Conservation (phyloP, 2,113 vertebrate species). For the Rhabdornis inornatus region DNA sequence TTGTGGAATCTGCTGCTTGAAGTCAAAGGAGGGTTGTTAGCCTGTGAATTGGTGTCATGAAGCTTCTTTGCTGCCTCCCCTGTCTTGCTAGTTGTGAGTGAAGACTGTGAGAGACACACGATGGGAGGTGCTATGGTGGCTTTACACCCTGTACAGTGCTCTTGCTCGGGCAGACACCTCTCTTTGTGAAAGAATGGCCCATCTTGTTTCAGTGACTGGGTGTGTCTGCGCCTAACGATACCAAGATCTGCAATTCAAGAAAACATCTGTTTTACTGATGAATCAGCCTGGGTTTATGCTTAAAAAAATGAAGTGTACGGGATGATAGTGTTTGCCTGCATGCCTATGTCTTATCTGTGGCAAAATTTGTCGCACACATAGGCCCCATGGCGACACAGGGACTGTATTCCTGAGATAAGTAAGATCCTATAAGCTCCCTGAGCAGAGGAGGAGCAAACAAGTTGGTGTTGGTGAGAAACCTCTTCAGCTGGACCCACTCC, state of each 20-base stretch:
- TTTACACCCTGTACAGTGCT: accelerated
- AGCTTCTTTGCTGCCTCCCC: neutral
- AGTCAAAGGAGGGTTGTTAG: neutral
- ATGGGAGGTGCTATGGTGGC: accelerated
- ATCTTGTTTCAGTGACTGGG: neutral
- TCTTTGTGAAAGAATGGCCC: neutral
- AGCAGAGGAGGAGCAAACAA: neutral
- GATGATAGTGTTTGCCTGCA: neutral
- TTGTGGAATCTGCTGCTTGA: neutral
- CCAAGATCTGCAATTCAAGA: neutral
- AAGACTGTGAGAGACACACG: neutral
- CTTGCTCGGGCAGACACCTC: neutral
- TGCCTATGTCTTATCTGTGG: neutral
- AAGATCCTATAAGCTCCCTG: neutral
- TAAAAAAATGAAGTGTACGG: neutral
- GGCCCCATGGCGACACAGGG: neutral
- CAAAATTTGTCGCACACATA: neutral
- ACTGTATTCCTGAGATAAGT: neutral
- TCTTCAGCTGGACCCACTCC: neutral
- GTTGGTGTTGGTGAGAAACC: accelerated
- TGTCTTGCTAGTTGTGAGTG: neutral
- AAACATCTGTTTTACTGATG: neutral
- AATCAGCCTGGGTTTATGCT: neutral
- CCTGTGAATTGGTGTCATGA: neutral
- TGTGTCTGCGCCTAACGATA: neutral